A percentile compares a stretch with the other conserved stretches of the same genome.
Conservation (phyloP, 2,797 vertebrate species). For the Antennarius maculatus region DNA sequence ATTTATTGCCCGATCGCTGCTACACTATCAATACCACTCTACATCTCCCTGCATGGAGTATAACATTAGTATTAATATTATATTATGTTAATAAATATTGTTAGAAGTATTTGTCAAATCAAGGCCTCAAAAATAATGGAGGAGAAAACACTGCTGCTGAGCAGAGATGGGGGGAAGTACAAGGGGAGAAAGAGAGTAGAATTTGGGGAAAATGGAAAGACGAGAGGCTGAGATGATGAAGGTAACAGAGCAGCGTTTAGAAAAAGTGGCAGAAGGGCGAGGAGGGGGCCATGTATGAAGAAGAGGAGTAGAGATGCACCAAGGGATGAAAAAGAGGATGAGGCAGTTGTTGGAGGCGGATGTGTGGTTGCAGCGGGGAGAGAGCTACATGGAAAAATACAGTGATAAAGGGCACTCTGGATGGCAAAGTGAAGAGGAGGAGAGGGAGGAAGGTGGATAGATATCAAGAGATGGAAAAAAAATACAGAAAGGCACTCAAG, state of each 20-base stretch:
- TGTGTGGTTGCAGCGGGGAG: slow-evolving; percentile 21
- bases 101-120: slow-evolving; percentile 22
- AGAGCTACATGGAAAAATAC: slow-evolving; percentile 52
- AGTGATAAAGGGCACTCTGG: slow-evolving; percentile 47
- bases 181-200: slow-evolving; percentile 16
- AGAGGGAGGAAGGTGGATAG: slow-evolving; percentile 21
- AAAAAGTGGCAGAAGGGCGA: slow-evolving; percentile 47
- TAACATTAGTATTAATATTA: slow-evolving; percentile 9
- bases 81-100: too few species aligned
- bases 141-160: slow-evolving; percentile 7
- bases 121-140: too few species aligned
- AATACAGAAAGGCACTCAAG: slow-evolving; percentile 30
- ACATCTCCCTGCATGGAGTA: slow-evolving; percentile 31
- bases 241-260: slow-evolving; percentile 50
- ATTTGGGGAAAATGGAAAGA: slow-evolving; percentile 8
- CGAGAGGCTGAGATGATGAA: slow-evolving; percentile 43
- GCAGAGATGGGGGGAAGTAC: slow-evolving; percentile 7
- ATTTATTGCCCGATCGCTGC: slow-evolving; percentile 47
- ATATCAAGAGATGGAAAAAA: slow-evolving; percentile 18
- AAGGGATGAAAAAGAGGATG: slow-evolving; percentile 52
- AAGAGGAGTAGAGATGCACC: slow-evolving; percentile 47
- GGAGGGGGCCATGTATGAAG: slow-evolving; percentile 47
- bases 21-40: slow-evolving; percentile 21
- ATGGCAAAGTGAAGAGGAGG: slow-evolving; percentile 34
- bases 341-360: slow-evolving; percentile 30